Base-by-base conservation (phyloP, 2,888 invertebrate genomes). In the Polymixis flavicincta region DNA sequence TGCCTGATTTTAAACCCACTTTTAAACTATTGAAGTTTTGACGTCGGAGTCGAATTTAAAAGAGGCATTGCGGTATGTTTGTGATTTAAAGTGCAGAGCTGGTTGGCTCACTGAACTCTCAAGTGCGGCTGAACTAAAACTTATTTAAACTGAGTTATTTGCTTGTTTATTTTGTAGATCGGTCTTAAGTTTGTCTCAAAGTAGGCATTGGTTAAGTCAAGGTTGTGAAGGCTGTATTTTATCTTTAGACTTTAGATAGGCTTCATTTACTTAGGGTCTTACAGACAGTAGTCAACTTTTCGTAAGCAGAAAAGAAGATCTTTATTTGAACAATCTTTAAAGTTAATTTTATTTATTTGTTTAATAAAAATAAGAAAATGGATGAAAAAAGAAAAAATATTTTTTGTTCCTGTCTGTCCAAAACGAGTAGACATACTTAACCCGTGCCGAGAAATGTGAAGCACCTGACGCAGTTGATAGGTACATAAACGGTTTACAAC, bases 401-500 rank as follows among this genome's bases (percentile, higher is more conserved):
- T 65, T 60, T 65, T 45, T n/a, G 50, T 52, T 57, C 50, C 52
- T 63, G 64, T 60, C 37, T 48, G 37, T 74, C 48, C 61, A 61
- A 55, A 74, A 77, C n/a, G 73, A 80, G 74, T 86, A 86, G 86
- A 74, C 48, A 65, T n/a, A 60, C 74, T 82, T 74, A 79, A 76
- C 55, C 73, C 64, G 71, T 63, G 68, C 61, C 45, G 68, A 78
- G 80, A 84, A 81, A 88, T 84, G 83, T 80, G 85, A 82, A 85
- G 69, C 86, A 74, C 89, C 89, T 91, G 90, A 90, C 76, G 88
- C 71, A 32, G 76, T 84, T 81, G 80, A 90, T 91, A 87, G 87
- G 88, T 90, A 87, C 71, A 60, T 74, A 76, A 78, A 59, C 71
- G 69, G 75, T 82, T 82, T 71, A 77, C 60, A 52, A 69, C 71